Conservation (phyloP, 2,113 vertebrate species). For the Catagonus wagneri region DNA sequence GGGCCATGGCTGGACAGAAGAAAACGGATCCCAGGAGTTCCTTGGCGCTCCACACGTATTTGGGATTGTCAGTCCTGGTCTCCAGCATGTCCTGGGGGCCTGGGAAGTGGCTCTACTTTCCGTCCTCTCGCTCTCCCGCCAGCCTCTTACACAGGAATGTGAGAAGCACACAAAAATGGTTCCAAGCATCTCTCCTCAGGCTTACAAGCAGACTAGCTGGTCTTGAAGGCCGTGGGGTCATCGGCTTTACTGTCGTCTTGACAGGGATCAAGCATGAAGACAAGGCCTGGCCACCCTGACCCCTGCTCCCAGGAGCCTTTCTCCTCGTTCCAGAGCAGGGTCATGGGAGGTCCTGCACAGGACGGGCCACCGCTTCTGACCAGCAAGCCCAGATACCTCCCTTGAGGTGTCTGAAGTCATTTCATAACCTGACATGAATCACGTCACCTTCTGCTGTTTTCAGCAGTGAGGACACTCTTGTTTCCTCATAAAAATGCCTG, state of each 20-base stretch:
- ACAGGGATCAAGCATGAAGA: background rate
- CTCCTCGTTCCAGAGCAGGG: background rate
- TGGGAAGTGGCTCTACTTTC: background rate
- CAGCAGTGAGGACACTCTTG: background rate
- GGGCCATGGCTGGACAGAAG: fast-evolving
- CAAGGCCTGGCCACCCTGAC: fast-evolving
- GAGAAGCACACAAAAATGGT: background rate
- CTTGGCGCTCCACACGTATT: background rate
- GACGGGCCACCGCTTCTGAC: too few relatives aligned
- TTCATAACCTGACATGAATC: background rate
- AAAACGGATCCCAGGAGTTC: background rate
- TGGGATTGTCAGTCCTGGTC: background rate
- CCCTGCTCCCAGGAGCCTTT: background rate
- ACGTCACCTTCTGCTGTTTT: background rate
- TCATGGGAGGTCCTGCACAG: background rate
- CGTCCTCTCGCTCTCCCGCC: background rate
- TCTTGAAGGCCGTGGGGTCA: background rate
- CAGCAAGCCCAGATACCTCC: background rate
- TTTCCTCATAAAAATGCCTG: constrained; percentile 13
- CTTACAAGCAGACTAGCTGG: background rate
- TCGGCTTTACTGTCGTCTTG: background rate
- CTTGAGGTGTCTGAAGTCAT: background rate
- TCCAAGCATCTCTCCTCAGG: background rate
- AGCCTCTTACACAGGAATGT: background rate
- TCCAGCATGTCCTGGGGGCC: background rate